Base-by-base conservation (phyloP, 2,888 invertebrate genomes). In the Aphidius colemani region DNA sequence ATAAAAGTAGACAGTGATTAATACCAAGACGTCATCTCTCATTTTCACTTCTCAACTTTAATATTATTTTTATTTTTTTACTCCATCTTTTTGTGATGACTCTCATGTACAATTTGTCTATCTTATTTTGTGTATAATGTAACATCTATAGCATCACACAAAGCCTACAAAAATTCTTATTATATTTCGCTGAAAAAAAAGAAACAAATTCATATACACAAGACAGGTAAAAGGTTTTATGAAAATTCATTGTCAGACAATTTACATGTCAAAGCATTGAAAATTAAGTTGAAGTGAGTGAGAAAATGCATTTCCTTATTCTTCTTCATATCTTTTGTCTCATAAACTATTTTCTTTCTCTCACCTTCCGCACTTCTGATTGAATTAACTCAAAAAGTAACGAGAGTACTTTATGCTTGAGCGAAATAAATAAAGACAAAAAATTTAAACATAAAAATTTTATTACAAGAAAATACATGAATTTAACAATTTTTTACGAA, bases 171-270 rank as follows among this genome's bases (percentile, higher is more conserved):
- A 18, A 30, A 3, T 3, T 30, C 30, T 30, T 30, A 30, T 30
- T 30, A 30, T 2, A 30, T 30, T 30, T 30, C 30, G 3, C 1
- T 3, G 30, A 30, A 30, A 3, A 30, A 30, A 30, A 30, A 30
- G 4, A 30, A 5, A 5, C 5, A 30, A 5, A 5, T 5, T 30
- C 30, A 30, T 30, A 30, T 5, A 30, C 30, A 30, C 30, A 30
- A 30, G 5, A 30, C 5, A 74, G 75, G 77, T 80, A 80, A 80
- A 80, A 80, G 79, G 80, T 80, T 79, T 80, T 80, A 76, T 76
- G 76, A 80, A 65, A 79, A 80, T 80, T 80, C 80, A 80, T 80
- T 80, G 79, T 80, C 79, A 74, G 76, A 70, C 75, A 78, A 79
- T 79, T 80, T 78, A 75, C 80, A 78, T 79, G 75, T 80, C 81